Evolutionary conservation across 1,140 invertebrate genomes (phyloP), one percentile per base, ranked within the genome.

Genomic region (Centruroides sculpturatus): DNA sequence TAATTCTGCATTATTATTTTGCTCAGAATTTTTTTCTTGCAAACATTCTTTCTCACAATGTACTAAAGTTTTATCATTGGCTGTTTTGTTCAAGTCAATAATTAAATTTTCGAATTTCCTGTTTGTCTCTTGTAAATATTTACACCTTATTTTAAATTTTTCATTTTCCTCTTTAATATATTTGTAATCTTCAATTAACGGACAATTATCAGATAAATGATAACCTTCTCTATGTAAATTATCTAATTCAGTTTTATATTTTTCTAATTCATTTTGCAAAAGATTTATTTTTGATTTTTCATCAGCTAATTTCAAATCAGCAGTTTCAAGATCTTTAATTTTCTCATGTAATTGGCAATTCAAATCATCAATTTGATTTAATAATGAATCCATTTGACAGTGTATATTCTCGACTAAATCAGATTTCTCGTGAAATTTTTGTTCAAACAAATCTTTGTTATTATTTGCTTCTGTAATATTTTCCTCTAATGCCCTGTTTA

Each of bases 381-480:
- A 56, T 3, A 56, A 36, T 13, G 54, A 56, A 57, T 63, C 61
- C 54, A 63, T 51, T 35, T 59, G 46, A 56, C 53, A 63, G 41
- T 63, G 61, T 3, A 63, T 63, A 52, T 47, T 54, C n/a, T 62
- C 61, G 41, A 62, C 56, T 58, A 62, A 59, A 13, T 48, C 34
- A 23, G 56, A 58, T 34, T 51, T 51, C 5, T 13, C 23, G 6
- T 51, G 12, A 13, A 51, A 4, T 51, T 51, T n/a, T 34, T 13
- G 5, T 51, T 51, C 23, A 51, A 51, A 11, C 41, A 41, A 41
- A 8, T 41, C 5, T 41, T 41, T 41, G 41, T 8, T 41, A 6
- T 41, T 8, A 41, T 41, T 51, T 3, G 3, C 5, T 51, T 51
- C 12, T 51, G 6, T 51, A 13, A 51, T 34, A 51, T 51, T 51